phyloP scores from a whole-genome alignment of 2,113 vertebrate genomes.

The Tenrec ecaudatus region DNA sequence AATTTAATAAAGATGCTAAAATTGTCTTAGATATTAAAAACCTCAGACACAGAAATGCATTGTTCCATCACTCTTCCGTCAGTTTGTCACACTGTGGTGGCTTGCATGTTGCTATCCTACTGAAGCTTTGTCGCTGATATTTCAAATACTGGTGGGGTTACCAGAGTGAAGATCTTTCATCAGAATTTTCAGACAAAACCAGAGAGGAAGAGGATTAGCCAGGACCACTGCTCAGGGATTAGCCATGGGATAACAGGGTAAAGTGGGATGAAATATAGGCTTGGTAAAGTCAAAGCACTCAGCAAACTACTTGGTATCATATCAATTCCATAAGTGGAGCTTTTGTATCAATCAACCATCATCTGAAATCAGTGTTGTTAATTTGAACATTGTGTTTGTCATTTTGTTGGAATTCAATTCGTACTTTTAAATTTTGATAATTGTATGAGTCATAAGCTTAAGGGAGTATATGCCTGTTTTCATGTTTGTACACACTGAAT shows the following conservation, averaged over 20 bases:
- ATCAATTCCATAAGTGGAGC: not conserved
- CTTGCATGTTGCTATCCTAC: no score
- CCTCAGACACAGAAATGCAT: no score
- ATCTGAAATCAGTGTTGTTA: accelerated
- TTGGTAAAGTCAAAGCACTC: not conserved
- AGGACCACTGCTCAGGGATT: no score
- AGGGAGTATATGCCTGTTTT: not conserved
- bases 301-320: no score
- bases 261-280: not conserved
- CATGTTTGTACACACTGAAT: not conserved
- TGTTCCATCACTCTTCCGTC: no score
- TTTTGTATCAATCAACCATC: not conserved
- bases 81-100: no score
- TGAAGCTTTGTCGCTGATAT: no score
- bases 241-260: no score
- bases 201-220: no score
- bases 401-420: not conserved
- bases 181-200: no score
- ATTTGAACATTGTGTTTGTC: not conserved
- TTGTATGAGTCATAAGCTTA: not conserved
- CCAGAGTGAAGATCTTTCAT: no score
- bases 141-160: no score
- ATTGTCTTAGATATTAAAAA: not conserved
- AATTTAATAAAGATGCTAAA: not conserved
- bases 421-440: not conserved